Evolutionary conservation across 2,888 invertebrate genomes (phyloP).

Genomic region (Rapana venosa): DNA sequence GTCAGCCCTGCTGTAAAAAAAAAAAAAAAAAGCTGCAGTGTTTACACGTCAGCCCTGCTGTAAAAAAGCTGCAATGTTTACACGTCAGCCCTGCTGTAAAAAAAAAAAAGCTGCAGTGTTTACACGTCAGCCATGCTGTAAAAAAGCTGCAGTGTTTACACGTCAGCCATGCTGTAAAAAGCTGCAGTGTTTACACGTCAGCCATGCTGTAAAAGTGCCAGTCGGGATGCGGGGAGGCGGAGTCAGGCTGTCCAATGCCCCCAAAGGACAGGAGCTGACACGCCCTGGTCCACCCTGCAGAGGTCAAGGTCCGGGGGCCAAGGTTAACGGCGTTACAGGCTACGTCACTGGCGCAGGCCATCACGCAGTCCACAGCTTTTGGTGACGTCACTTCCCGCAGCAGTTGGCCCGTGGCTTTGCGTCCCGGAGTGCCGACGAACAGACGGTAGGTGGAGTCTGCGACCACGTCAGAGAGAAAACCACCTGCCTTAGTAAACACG

Average conservation of each 20-base stretch:
- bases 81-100: too few species aligned
- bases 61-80: too few species aligned
- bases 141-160: too few species aligned
- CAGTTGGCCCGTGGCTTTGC: neutral
- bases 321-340: neutral
- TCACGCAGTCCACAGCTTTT: neutral
- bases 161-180: too few species aligned
- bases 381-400: neutral
- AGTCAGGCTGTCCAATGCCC: neutral
- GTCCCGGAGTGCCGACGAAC: neutral
- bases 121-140: too few species aligned
- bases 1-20: too few species aligned
- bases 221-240: neutral
- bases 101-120: too few species aligned
- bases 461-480: too few species aligned
- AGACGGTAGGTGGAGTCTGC: neutral
- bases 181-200: neutral
- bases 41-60: too few species aligned
- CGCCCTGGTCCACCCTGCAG: neutral
- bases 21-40: too few species aligned
- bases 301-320: neutral
- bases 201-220: neutral
- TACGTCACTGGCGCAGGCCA: neutral
- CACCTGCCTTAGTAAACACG: too few species aligned
- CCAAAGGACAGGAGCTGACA: conserved; percentile 7